Evolutionary conservation across 2,113 vertebrate genomes (phyloP), one percentile per base, ranked within the genome.

Genomic region (Corydoras maculifer): DNA sequence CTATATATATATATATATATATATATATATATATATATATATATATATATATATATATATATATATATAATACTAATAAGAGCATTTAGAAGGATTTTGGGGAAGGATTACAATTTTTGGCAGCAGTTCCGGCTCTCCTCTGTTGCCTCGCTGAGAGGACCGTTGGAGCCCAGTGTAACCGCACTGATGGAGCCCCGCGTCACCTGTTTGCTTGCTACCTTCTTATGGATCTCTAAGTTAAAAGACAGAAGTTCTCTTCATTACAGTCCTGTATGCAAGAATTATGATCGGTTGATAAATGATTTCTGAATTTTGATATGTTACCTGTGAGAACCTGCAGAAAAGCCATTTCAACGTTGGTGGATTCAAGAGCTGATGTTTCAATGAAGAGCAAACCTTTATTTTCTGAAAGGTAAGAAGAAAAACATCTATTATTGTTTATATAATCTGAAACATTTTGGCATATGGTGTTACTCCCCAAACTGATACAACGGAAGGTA

Each of bases 281-380:
- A 43, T 43, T 8, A 43, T 43, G 35, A 43, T 43, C 2, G 35
- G 2, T 43, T 43, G 7, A 8, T 43, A 43, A 43, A 8, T 25
- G 18, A 25, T 25, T 43, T 43, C 7, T 5, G 35, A 8, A 43
- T 43, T 43, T 43, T 4, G 7, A 8, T 43, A 2, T 43, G 35
- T 0, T 84, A 99, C 97, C 94, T 86, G 89, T 88, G 79, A 99
- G 92, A 83, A 98, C 94, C 78, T 94, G 93, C 78, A 91, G 93
- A 86, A 99, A 99, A 77, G 97, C 95, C 69, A 84, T 90, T 90
- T 98, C 96, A 58, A 99, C 96, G 3, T 98, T 99, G 77, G 90
- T 95, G 15, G 96, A 97, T 72, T 97, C 93, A 87, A 99, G 77
- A 71, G 95, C 96, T 10, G 97, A 99, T 0, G 97, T 99, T 87